Conservation (phyloP, 2,797 vertebrate species). For the Podarcis lilfordi region DNA sequence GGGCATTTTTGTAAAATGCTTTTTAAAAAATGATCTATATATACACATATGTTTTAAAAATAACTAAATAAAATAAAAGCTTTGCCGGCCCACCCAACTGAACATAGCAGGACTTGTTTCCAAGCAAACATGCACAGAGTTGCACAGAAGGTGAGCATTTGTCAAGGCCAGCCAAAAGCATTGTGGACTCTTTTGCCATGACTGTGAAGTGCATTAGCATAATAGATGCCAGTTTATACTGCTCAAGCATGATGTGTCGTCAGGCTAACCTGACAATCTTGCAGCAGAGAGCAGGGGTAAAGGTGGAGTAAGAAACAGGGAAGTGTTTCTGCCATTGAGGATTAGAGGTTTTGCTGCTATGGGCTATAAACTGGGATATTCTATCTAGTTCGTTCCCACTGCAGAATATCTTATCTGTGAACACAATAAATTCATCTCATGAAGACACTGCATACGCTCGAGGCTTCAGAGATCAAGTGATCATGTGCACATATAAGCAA, state of each 20-base stretch:
- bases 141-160: background rate
- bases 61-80: too few species aligned
- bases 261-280: background rate
- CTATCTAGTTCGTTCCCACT: background rate
- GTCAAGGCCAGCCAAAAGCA: background rate
- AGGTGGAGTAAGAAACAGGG: background rate
- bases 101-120: background rate
- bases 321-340: background rate
- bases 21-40: too few species aligned
- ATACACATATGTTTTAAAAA: too few species aligned
- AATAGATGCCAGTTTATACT: background rate
- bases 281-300: background rate
- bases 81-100: background rate
- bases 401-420: background rate
- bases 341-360: background rate
- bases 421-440: background rate
- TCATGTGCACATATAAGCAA: background rate
- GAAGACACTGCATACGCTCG: background rate
- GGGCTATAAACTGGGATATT: constrained; percentile 1
- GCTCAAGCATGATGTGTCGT: background rate
- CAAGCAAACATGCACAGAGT: background rate
- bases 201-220: background rate
- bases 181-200: background rate
- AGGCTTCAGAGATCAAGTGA: background rate
- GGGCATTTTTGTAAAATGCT: too few species aligned